Conservation (phyloP, 2,113 vertebrate species). For the Carollia perspicillata region DNA sequence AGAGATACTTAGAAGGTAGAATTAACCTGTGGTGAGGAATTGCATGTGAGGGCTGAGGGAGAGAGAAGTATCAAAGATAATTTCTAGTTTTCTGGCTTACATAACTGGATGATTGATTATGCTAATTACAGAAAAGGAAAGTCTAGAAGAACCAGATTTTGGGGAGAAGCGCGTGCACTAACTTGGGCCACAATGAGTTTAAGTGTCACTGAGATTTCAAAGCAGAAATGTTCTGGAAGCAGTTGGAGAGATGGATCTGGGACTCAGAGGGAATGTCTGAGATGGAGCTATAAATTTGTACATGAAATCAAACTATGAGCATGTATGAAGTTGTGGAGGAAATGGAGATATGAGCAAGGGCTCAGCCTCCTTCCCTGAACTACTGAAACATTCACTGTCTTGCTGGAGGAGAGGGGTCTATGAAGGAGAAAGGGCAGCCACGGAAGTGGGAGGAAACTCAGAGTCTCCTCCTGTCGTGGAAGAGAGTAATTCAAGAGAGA, state of each 20-base stretch:
- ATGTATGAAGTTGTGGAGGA: neutral
- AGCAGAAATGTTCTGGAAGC: neutral
- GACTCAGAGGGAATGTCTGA: neutral
- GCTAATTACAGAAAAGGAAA: neutral
- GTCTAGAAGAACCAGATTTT: neutral
- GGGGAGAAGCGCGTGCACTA: neutral
- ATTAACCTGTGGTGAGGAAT: neutral
- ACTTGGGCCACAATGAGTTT: neutral
- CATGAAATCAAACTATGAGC: constrained; percentile 4
- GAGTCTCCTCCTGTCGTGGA: neutral
- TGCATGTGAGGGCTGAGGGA: neutral
- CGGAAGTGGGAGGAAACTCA: neutral
- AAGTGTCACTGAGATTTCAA: neutral
- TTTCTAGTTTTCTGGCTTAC: neutral
- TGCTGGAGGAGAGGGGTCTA: neutral
- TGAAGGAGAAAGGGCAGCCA: neutral
- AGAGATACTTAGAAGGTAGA: neutral
- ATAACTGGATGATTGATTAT: neutral
- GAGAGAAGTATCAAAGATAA: neutral
- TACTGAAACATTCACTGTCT: neutral
- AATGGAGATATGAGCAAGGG: neutral
- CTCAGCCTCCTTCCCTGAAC: neutral
- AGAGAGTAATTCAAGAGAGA: neutral
- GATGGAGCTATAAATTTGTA: neutral
- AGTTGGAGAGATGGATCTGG: neutral